Conservation (phyloP, 2,113 vertebrate species). For the Puffinus mauretanicus region DNA sequence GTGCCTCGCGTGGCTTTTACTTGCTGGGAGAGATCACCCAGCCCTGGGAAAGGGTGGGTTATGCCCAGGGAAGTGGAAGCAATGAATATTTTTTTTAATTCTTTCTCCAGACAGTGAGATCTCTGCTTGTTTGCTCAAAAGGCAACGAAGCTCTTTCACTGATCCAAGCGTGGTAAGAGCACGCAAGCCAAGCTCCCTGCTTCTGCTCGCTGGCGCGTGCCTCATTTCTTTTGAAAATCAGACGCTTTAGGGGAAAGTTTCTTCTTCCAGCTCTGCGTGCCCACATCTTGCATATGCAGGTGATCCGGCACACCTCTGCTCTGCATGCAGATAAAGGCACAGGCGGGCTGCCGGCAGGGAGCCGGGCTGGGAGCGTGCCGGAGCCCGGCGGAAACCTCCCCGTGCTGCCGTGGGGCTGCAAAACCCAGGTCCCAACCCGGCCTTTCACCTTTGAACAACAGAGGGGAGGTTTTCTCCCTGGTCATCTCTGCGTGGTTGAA, state of each 20-base stretch:
- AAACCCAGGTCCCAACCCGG: not conserved
- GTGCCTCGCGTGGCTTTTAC: rapidly evolving
- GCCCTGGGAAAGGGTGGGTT: not conserved
- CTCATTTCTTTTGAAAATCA: constrained; percentile 57
- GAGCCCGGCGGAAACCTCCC: not conserved
- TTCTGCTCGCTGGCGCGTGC: not conserved
- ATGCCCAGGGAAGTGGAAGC: not conserved
- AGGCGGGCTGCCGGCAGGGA: not conserved
- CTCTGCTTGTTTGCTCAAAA: not conserved
- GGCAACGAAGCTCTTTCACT: not conserved
- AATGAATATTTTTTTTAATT: not conserved
- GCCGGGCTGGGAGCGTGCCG: not conserved
- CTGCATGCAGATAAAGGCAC: not conserved
- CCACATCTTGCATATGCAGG: constrained; percentile 57
- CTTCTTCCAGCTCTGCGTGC: not conserved
- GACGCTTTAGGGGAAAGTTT: constrained; percentile 62
- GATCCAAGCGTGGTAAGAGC: not conserved
- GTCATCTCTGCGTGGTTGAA: rapidly evolving
- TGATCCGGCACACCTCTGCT: not conserved
- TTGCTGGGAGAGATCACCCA: not conserved
- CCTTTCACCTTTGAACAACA: rapidly evolving
- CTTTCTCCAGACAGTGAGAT: not conserved
- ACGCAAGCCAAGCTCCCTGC: not conserved
- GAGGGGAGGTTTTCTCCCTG: not conserved
- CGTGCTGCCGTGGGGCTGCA: rapidly evolving